Evolutionary conservation across 2,113 vertebrate genomes (phyloP).

Genomic region (Poeciliopsis occidentalis): DNA sequence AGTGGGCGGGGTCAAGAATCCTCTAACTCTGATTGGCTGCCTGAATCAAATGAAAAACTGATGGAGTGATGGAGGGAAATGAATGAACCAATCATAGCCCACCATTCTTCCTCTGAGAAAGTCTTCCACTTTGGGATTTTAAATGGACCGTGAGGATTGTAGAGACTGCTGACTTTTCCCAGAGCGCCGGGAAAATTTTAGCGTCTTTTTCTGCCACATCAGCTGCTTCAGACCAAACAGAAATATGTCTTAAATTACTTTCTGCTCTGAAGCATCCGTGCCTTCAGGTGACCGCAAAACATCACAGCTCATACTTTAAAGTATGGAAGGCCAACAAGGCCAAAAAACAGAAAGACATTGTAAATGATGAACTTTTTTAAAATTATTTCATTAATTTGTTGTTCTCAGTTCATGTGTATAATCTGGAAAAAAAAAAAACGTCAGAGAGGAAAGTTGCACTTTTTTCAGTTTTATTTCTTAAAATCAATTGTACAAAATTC

Average conservation of each 20-base stretch:
- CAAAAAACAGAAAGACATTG: not conserved
- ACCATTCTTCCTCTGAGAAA: slow-evolving; percentile 63
- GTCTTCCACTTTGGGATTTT: slow-evolving; percentile 73
- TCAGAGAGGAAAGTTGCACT: no score
- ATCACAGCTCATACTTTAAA: not conserved
- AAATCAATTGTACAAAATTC: no score
- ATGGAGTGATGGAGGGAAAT: slow-evolving; percentile 5
- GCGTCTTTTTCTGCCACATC: slow-evolving; percentile 9
- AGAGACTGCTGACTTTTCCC: not conserved
- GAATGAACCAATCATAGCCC: slow-evolving; percentile 51
- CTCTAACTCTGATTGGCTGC: not conserved
- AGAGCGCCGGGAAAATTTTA: not conserved
- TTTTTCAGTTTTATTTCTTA: no score
- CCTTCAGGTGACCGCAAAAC: not conserved
- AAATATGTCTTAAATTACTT: not conserved
- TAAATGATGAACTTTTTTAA: not conserved
- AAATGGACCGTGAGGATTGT: not conserved
- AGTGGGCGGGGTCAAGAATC: not conserved
- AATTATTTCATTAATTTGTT: not conserved
- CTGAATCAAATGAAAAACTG: not conserved
- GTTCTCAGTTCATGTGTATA: not conserved
- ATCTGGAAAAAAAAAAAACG: not conserved
- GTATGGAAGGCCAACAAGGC: not conserved
- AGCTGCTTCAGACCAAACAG: slow-evolving; percentile 11
- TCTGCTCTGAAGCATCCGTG: not conserved